phyloP scores from a whole-genome alignment of 1,140 invertebrate genomes.

The Drosophila bifasciata region DNA sequence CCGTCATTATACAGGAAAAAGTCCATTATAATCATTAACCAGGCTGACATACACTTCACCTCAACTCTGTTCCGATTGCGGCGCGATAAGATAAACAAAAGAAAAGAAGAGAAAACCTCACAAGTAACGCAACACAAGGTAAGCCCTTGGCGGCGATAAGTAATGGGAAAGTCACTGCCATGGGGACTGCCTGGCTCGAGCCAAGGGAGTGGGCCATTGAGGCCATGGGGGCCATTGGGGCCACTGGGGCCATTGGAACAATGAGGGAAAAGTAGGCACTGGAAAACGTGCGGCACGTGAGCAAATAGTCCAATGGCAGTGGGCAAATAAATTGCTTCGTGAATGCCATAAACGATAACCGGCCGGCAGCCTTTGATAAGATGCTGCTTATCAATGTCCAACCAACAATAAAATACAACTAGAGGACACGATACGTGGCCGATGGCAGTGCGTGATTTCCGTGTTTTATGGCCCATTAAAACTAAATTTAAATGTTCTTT shows the following conservation, averaged over 20 bases:
- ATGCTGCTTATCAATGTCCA: slow-evolving; percentile 44
- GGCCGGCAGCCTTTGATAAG: slow-evolving; percentile 37
- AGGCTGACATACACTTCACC: slow-evolving; percentile 20
- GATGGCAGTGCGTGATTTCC: slow-evolving; percentile 27
- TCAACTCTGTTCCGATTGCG: slow-evolving; percentile 24
- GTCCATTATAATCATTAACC: slow-evolving; percentile 49
- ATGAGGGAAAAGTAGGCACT: slow-evolving; percentile 4
- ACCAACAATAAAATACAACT: slow-evolving; percentile 44
- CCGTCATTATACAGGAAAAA: slow-evolving; percentile 4
- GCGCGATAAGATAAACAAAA: slow-evolving; percentile 48
- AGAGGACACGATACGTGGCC: slow-evolving; percentile 32
- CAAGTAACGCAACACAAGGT: slow-evolving; percentile 16
- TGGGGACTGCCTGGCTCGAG: slow-evolving; percentile 15
- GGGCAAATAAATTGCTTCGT: slow-evolving; percentile 43
- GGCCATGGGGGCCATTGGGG: slow-evolving; percentile 8
- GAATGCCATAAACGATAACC: slow-evolving; percentile 47
- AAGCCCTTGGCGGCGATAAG: slow-evolving; percentile 16
- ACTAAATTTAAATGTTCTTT: slow-evolving; percentile 38
- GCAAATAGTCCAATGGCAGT: slow-evolving; percentile 27
- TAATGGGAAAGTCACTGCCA: slow-evolving; percentile 48
- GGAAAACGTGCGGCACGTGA: slow-evolving; percentile 67
- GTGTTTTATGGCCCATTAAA: slow-evolving; percentile 26
- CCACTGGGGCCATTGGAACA: slow-evolving; percentile 21
- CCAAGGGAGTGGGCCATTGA: slow-evolving; percentile 23
- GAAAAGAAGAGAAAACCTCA: slow-evolving; percentile 17